Evolutionary conservation across 1,140 invertebrate genomes (phyloP).

Genomic region (Aphelenchoides avenae): DNA sequence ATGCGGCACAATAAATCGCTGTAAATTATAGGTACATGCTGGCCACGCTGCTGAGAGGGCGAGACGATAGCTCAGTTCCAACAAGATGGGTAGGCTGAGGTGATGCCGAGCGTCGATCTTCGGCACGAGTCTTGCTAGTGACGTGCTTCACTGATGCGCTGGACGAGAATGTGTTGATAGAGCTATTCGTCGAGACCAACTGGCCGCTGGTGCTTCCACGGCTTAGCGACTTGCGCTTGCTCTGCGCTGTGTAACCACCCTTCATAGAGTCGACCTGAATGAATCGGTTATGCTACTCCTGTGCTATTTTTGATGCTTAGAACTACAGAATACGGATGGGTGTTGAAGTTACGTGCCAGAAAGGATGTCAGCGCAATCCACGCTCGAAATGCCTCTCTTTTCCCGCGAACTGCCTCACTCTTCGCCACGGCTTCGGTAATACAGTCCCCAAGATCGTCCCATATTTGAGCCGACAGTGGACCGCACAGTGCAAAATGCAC

Average conservation of each 20-base stretch:
- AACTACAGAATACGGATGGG: neutral
- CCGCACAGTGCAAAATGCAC: constrained; percentile 36
- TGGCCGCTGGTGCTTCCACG: no score
- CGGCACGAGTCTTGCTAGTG: no score
- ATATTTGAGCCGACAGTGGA: constrained; percentile 19
- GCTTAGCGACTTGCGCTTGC: constrained; percentile 39
- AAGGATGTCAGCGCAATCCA: constrained; percentile 36
- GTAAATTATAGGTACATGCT: no score
- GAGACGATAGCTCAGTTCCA: no score
- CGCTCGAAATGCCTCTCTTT: constrained; percentile 44
- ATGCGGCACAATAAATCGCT: no score
- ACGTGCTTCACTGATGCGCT: no score
- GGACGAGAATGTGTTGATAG: no score
- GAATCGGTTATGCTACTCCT: neutral
- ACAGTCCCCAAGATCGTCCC: constrained; percentile 43
- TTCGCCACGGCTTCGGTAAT: constrained; percentile 41
- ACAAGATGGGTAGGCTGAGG: no score
- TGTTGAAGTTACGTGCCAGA: constrained; percentile 30
- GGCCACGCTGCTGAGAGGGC: no score
- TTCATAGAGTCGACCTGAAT: constrained; percentile 44
- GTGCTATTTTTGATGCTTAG: neutral
- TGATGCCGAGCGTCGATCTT: no score
- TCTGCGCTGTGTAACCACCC: constrained; percentile 33
- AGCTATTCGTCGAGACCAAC: no score
- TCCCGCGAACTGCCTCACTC: constrained; percentile 38